Percentiles rank a stretch among this genome's conserved stretches.
phyloP scores from a whole-genome alignment of 2,888 invertebrate genomes.

The Polydrusus cervinus region DNA sequence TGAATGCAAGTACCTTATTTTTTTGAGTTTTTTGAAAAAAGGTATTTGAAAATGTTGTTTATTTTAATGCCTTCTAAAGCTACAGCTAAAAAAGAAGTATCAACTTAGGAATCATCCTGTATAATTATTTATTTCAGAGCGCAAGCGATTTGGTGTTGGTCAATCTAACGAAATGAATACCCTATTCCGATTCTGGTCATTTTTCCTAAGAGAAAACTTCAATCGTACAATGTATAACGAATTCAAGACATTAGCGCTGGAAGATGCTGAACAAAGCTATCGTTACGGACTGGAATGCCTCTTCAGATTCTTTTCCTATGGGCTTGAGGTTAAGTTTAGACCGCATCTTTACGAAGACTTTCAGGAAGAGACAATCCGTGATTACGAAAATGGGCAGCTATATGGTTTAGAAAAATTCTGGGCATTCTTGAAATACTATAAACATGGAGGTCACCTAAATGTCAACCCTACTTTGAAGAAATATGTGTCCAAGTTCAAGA shows the following conservation, averaged over 20 bases:
- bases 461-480: constrained; percentile 84
- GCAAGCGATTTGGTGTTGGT: constrained; percentile 93
- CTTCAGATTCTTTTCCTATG: constrained; percentile 98
- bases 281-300: constrained; percentile 90
- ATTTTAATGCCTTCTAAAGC: too few species aligned
- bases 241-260: constrained; percentile 92
- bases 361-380: constrained; percentile 92
- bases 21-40: too few species aligned
- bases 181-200: constrained; percentile 99
- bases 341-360: constrained; percentile 97
- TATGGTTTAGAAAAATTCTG: constrained; percentile 99
- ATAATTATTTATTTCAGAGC: constrained; percentile 79
- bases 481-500: constrained; percentile 86
- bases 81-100: too few species aligned
- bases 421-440: constrained; percentile 98
- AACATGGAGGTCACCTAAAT: constrained; percentile 82
- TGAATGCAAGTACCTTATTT: too few species aligned
- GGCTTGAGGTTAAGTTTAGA: constrained; percentile 95
- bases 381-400: constrained; percentile 93
- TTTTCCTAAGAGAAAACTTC: constrained; percentile 98
- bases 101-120: too few species aligned
- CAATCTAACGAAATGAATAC: constrained; percentile 99
- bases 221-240: constrained; percentile 99
- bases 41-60: too few species aligned
- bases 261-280: constrained; percentile 93